phyloP scores from a whole-genome alignment of 2,797 vertebrate genomes.

The Dendrocincla tyrannina region DNA sequence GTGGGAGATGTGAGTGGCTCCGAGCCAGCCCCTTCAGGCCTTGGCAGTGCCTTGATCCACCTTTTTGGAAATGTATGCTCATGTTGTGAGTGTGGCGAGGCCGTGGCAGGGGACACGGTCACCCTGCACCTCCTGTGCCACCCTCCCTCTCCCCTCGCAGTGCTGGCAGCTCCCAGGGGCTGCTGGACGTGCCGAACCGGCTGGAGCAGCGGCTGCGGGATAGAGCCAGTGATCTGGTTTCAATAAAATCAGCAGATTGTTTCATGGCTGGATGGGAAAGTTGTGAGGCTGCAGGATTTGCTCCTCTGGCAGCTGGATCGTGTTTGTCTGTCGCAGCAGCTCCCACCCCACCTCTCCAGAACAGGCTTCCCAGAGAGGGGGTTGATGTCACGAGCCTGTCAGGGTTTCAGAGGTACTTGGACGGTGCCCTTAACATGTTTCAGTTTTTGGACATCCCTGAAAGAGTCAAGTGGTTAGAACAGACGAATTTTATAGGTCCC shows the following conservation, averaged over 20 bases:
- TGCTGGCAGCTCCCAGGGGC: not conserved
- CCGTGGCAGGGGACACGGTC: not conserved
- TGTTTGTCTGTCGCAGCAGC: conserved; percentile 24
- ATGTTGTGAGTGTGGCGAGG: not conserved
- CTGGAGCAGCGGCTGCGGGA: not conserved
- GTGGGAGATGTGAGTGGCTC: fast-evolving
- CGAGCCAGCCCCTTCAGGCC: not conserved
- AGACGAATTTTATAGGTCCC: fast-evolving
- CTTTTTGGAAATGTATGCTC: not conserved
- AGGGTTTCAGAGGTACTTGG: not conserved
- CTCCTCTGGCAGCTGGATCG: conserved; percentile 64
- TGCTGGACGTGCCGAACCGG: conserved; percentile 21
- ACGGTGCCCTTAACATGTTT: not conserved
- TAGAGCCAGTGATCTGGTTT: conserved; percentile 38
- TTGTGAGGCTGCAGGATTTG: conserved; percentile 53
- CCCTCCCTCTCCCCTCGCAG: not conserved
- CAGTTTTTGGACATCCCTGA: not conserved
- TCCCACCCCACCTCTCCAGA: not conserved
- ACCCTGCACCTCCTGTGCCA: not conserved
- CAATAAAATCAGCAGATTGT: conserved; percentile 67
- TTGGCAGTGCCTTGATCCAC: not conserved
- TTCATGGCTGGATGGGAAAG: conserved; percentile 67
- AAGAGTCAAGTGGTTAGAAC: not conserved
- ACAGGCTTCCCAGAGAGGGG: not conserved
- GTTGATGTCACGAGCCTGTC: fast-evolving